Base-by-base conservation (phyloP, 1,140 invertebrate genomes). In the Pararge aegeria region DNA sequence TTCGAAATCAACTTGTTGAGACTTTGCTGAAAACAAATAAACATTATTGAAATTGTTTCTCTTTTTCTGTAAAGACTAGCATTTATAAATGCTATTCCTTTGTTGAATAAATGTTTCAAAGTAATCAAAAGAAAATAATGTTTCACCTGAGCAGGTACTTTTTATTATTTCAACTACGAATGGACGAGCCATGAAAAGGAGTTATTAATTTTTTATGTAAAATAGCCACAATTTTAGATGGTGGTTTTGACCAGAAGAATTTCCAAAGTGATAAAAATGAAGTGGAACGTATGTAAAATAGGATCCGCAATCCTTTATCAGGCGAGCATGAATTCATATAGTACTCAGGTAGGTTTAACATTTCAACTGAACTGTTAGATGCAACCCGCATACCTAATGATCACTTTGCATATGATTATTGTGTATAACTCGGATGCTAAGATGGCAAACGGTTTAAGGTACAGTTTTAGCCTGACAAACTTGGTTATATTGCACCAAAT, bases 331-430 rank as follows among this genome's bases (percentile, higher is more conserved):
- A 60, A 66, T 66, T 66, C 55, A 66, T 61, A 66, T 53, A 66
- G 37, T 55, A 51, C 44, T 34, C 49, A 55, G 52, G 54, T 66
- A 50, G 64, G 64, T 61, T 66, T 61, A 61, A 50, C 64, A 60
- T 63, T 59, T 58, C 64, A 59, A 63, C 55, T 58, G 60, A 53
- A 53, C 57, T 53, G 65, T 52, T 65, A 68, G 66, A 67, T 77
- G 68, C 77, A 75, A 57, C 63, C 63, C 63, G 77, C 74, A 80
- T 80, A 75, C 67, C 61, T 75, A 78, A 80, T 75, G 68, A 72
- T 61, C 70, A 70, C 67, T 78, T 78, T 77, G 75, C 77, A 78
- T 78, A 73, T 68, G 64, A 75, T 77, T 77, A 80, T 75, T 68
- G 66, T 66, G 61, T 69, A 66, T 69, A 56, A 59, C 57, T 62